A percentile compares a stretch with the other conserved stretches of the same genome.
These are phyloP conservation scores for Eupithecia dodoneata DNA, from an alignment of 2,888 invertebrate genomes.

Conservation along the genomic window DNA sequence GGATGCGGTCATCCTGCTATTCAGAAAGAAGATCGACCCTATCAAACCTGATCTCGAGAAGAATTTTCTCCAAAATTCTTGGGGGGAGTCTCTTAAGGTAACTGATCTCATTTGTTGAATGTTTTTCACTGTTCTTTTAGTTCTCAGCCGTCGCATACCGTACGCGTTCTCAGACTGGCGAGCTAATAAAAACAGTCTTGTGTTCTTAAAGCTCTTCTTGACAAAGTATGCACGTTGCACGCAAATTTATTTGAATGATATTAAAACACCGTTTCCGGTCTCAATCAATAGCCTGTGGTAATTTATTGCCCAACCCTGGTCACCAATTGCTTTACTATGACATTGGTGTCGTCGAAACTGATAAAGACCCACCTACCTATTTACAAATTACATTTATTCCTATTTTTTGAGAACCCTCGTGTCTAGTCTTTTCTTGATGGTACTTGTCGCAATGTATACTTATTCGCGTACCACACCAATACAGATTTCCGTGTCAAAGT, in stretches of 20 bases:
- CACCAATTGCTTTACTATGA: too few relatives aligned
- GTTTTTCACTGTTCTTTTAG: background rate
- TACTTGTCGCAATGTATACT: too few relatives aligned
- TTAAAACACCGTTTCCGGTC: background rate
- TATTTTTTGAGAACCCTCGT: too few relatives aligned
- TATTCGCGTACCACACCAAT: too few relatives aligned
- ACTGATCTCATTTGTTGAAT: background rate
- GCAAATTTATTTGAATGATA: background rate
- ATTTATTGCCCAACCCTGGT: background rate
- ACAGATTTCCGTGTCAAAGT: too few relatives aligned
- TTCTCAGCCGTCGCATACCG: background rate
- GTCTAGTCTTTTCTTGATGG: too few relatives aligned
- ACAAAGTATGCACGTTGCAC: background rate
- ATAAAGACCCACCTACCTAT: too few relatives aligned
- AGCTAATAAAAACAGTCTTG: background rate
- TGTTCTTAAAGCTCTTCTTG: too few relatives aligned
- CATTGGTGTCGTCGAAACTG: too few relatives aligned
- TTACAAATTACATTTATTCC: too few relatives aligned
- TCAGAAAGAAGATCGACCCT: conserved; percentile 89
- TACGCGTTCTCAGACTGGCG: background rate
- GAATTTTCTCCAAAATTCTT: conserved; percentile 90
- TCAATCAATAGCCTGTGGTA: background rate
- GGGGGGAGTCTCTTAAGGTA: conserved; percentile 93
- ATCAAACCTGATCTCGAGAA: conserved; percentile 89
- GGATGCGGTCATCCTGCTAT: conserved; percentile 93